These are phyloP conservation scores for Antennarius striatus DNA, from an alignment of 2,113 vertebrate genomes.

Conservation along the genomic window DNA sequence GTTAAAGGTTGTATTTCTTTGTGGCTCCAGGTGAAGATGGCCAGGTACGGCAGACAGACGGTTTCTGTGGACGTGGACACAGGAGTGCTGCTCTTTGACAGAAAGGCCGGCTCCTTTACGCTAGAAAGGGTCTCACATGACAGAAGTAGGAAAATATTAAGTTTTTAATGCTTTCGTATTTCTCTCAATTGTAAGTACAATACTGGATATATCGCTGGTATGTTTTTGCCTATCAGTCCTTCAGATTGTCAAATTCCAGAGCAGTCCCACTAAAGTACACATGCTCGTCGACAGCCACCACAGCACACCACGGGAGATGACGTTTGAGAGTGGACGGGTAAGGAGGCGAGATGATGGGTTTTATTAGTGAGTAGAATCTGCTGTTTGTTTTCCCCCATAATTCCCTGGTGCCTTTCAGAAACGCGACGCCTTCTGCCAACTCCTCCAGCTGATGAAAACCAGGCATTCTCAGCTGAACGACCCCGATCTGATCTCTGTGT, in stretches of 20 bases:
- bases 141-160: slow-evolving; percentile 74
- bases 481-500: slow-evolving; percentile 86
- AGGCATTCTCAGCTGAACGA: slow-evolving; percentile 79
- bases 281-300: slow-evolving; percentile 82
- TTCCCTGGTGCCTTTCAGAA: slow-evolving; percentile 74
- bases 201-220: not conserved
- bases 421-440: slow-evolving; percentile 85
- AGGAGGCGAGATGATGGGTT: slow-evolving; percentile 22
- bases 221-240: slow-evolving; percentile 75
- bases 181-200: not conserved
- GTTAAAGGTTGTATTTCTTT: not conserved
- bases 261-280: slow-evolving; percentile 78
- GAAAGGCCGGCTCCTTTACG: slow-evolving; percentile 60
- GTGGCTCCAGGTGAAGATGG: slow-evolving; percentile 80
- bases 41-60: slow-evolving; percentile 77
- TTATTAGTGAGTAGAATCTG: not conserved
- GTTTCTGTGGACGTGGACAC: slow-evolving; percentile 82
- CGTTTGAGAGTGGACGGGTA: slow-evolving; percentile 82
- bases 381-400: not conserved
- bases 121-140: slow-evolving; percentile 83
- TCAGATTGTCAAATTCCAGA: slow-evolving; percentile 87
- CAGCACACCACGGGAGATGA: slow-evolving; percentile 80
- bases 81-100: slow-evolving; percentile 81
- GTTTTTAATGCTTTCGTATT: not conserved
- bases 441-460: slow-evolving; percentile 86